Base-by-base conservation (phyloP, 2,888 invertebrate species). In the Mycogona germanica region DNA sequence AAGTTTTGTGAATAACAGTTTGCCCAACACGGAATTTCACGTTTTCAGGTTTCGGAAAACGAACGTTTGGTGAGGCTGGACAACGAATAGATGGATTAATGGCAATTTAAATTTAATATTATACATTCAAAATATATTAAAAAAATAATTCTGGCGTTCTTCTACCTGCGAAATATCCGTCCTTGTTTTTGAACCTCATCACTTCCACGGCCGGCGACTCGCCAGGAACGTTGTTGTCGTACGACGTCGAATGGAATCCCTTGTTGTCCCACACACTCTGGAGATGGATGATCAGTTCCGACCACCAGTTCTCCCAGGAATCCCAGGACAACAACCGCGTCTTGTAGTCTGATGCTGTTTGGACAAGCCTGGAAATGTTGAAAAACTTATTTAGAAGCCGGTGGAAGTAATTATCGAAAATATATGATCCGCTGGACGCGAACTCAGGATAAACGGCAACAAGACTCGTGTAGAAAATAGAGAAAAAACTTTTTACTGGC, bases 11-110 rank as follows among this genome's bases (percentile, higher is more conserved):
- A 50, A 62, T 60, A 21, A 76, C 66, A n/a, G 76, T 74, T 63
- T 76, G 75, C 1, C 76, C 76, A 21, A 76, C 67, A 25, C 72
- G 65, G 61, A 65, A 76, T 47, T 68, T 65, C 2, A 76, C 68
- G 46, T 66, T 58, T 1, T 68, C 63, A 2, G 72, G 67, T 21
- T 73, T 63, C 9, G 66, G 66, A 46, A 61, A 63, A 49, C 75
- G 61, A 6, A 70, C 68, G 42, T 66, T 65, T 26, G 65, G 58
- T 2, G 73, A 72, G 47, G 6, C 56, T 56, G n/a, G 14, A 25
- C 2, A 7, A 41, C 19, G 19, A 9, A 12, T 19, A n/a, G 19
- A 41, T 9, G n/a, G 35, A 35, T 35, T 12, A 35, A 12, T 35
- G n/a, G n/a, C 35, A 35, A 12, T 35, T 12, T 35, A 35, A 35